Evolutionary conservation across 2,888 invertebrate species (phyloP), one percentile per base, ranked within the genome.

Genomic region (Cephus sareptanus): DNA sequence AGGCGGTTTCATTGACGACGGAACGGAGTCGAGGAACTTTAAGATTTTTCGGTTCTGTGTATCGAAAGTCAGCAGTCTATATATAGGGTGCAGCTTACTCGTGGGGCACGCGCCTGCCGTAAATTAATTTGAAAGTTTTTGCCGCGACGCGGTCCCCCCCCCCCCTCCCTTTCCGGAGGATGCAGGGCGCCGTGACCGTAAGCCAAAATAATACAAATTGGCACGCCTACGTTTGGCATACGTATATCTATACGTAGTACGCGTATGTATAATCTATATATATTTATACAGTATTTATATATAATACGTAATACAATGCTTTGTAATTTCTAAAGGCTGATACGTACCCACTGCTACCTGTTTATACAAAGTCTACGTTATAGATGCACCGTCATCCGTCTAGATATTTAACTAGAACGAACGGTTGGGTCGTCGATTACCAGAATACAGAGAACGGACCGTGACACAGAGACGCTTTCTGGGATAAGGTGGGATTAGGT

Each of bases 21-120:
- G 34, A 76, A n/a, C 11, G 34, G 56, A 15, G 31, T n/a, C 12
- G 34, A 70, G 12, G 37, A 11, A n/a, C 68, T 4, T 34, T 3
- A 13, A 75, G 35, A 31, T 31, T 68, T 69, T 77, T 77, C 69
- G 34, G 6, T 35, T 15, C 40, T 40, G 71, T 33, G n/a, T 71
- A 31, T 71, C 71, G 71, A 71, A 30, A n/a, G 73, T 75, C 78
- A 68, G 74, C 77, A 37, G 79, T 83, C 84, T 85, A 85, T 83
- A 85, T 87, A 85, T 87, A 87, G 84, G 80, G 81, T 77, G 80
- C 79, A 84, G 85, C 85, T 85, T 87, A 83, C 82, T 83, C 79
- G 79, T 83, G 86, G 75, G 89, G 88, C 89, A 89, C 89, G 88
- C 85, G 89, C 86, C 86, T 80, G 85, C 87, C 88, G 88, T 89